phyloP scores from a whole-genome alignment of 30 jellyfish, hydroid and myxozoan genomes.

The Rhopilema esculentum region DNA sequence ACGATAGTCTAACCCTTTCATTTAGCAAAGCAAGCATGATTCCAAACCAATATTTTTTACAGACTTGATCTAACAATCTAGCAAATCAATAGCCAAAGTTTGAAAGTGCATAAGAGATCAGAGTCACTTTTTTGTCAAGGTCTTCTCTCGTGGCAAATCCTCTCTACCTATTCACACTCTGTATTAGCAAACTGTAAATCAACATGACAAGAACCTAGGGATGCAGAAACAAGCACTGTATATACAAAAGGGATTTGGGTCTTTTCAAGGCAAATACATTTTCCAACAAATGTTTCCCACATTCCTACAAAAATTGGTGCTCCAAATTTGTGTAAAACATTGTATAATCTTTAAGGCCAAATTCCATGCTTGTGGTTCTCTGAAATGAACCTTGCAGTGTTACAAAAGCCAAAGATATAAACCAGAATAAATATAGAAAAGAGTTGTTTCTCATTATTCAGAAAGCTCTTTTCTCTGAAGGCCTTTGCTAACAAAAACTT shows the following conservation, averaged over 20 bases:
- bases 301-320: too few species aligned
- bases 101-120: constrained; percentile 4
- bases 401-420: too few species aligned
- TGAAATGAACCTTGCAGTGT: too few species aligned
- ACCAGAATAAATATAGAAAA: too few species aligned
- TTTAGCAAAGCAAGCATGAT: neutral
- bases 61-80: neutral
- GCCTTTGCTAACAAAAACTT: neutral
- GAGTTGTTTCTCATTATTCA: neutral
- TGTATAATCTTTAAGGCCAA: too few species aligned
- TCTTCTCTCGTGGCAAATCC: neutral
- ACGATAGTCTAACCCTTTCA: neutral
- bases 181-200: neutral
- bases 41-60: neutral
- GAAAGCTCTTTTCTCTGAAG: neutral
- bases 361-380: too few species aligned
- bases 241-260: neutral
- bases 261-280: neutral
- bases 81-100: neutral
- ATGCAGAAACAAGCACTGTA: constrained; percentile 2
- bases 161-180: too few species aligned
- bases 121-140: constrained; percentile 2
- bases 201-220: constrained; percentile 3
- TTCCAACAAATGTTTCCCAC: neutral
- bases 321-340: too few species aligned